Evolutionary conservation across 64 coral and sea anemone species (phyloP).

Genomic region (Dendronephthya gigantea): DNA sequence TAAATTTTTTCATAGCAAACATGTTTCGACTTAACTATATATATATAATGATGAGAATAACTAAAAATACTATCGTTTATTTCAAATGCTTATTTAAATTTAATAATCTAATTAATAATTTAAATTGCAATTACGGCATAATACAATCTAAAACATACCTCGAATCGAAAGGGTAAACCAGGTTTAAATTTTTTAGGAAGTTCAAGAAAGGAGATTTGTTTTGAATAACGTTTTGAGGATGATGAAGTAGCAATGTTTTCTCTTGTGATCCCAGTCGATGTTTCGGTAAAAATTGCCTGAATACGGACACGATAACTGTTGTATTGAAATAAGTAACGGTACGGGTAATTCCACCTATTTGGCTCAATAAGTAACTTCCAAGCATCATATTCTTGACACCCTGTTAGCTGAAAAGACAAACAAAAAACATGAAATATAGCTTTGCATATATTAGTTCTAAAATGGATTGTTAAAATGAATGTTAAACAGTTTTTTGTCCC

Average conservation of each 20-base stretch:
- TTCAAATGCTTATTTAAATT: background rate
- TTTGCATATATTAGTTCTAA: no score
- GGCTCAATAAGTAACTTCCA: background rate
- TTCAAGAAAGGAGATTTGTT: conserved; percentile 37
- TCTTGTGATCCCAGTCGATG: conserved; percentile 47
- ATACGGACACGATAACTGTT: conserved; percentile 19
- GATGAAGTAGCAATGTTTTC: conserved; percentile 38
- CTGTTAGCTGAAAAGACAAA: conserved; percentile 42
- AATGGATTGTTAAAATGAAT: no score
- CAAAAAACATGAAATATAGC: no score
- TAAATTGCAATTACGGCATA: background rate
- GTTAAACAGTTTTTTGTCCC: no score
- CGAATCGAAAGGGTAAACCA: conserved; percentile 31
- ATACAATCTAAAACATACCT: background rate
- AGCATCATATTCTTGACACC: conserved; percentile 33
- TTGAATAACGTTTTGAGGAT: background rate
- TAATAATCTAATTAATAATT: background rate
- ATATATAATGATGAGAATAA: no score
- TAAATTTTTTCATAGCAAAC: no score
- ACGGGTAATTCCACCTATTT: background rate
- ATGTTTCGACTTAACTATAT: no score
- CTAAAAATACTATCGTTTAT: no score
- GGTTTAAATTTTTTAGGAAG: conserved; percentile 51
- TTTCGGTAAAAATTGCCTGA: conserved; percentile 47
- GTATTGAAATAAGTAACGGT: background rate